Conservation (phyloP, 2,113 vertebrate genomes). For the Solenodon paradoxus region DNA sequence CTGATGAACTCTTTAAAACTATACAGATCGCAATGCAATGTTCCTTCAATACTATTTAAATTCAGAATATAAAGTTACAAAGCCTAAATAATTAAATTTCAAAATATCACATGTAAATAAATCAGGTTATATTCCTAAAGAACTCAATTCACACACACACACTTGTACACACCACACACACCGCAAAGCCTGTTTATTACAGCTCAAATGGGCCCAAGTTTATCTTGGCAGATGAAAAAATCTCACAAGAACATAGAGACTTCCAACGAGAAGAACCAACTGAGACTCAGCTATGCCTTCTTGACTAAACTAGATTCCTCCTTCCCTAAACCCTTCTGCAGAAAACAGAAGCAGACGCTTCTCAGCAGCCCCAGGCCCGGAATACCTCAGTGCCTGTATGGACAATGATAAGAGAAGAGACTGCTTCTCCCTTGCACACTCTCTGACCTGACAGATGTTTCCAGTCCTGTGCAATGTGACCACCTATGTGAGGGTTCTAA, state of each 20-base stretch:
- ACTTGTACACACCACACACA: not conserved
- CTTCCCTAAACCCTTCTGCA: not conserved
- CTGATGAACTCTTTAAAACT: too few relatives aligned
- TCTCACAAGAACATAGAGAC: not conserved
- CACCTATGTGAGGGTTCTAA: not conserved
- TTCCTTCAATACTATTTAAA: too few relatives aligned
- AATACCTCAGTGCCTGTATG: not conserved
- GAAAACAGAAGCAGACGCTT: not conserved
- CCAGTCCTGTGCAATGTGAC: not conserved
- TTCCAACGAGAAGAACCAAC: not conserved
- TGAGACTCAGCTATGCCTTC: rapidly evolving
- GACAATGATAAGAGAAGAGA: not conserved
- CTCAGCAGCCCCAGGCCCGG: not conserved
- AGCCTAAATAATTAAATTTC: not conserved
- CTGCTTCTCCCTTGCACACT: not conserved
- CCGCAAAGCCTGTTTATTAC: not conserved
- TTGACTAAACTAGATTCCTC: not conserved
- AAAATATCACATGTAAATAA: not conserved
- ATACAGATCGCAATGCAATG: too few relatives aligned
- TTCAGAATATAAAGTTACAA: too few relatives aligned
- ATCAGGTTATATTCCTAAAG: not conserved
- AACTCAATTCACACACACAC: not conserved
- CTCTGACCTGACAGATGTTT: not conserved
- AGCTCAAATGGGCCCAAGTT: not conserved
- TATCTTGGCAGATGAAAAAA: not conserved